A percentile compares a stretch with the other conserved stretches of the same genome.
Conservation (phyloP, 2,888 invertebrate genomes). For the Hirudinaria manillensis region DNA sequence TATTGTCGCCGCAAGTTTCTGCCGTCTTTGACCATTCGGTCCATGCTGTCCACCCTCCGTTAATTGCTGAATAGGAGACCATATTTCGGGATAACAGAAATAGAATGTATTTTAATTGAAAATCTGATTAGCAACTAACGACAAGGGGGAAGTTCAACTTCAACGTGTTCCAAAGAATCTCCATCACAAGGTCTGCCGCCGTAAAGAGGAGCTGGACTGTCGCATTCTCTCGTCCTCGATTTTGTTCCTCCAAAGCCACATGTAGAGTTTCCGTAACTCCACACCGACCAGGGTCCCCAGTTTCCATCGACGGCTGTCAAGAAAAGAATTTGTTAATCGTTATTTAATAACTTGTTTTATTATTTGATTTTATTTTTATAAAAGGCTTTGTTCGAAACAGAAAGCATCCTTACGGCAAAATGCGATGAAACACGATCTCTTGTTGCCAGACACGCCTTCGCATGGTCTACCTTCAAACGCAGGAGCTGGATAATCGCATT, state of each 20-base stretch:
- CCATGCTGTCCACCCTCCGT: conserved; percentile 37
- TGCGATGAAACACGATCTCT: conserved; percentile 35
- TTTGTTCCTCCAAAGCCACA: conserved; percentile 49
- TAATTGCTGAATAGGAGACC: conserved; percentile 9
- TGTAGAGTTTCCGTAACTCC: conserved; percentile 38
- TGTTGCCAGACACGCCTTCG: conserved; percentile 37
- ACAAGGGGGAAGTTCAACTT: conserved; percentile 46
- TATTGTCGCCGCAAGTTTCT: conserved; percentile 35
- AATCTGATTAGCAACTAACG: conserved; percentile 29
- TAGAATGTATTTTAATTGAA: background rate
- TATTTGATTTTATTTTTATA: background rate
- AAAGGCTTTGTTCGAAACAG: background rate
- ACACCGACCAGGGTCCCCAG: conserved; percentile 38
- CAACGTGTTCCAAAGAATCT: conserved; percentile 40
- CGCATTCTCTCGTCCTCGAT: conserved; percentile 46
- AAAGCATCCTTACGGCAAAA: conserved; percentile 30
- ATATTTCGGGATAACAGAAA: background rate
- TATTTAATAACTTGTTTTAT: background rate
- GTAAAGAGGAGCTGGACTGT: conserved; percentile 47
- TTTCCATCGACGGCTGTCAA: conserved; percentile 37
- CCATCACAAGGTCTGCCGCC: conserved; percentile 50
- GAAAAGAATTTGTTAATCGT: background rate
- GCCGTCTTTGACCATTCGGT: conserved; percentile 30
- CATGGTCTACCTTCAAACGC: conserved; percentile 32
- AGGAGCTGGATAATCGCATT: conserved; percentile 33